Conservation (phyloP, 2,888 invertebrate species). For the Peribatodes rhomboidaria region DNA sequence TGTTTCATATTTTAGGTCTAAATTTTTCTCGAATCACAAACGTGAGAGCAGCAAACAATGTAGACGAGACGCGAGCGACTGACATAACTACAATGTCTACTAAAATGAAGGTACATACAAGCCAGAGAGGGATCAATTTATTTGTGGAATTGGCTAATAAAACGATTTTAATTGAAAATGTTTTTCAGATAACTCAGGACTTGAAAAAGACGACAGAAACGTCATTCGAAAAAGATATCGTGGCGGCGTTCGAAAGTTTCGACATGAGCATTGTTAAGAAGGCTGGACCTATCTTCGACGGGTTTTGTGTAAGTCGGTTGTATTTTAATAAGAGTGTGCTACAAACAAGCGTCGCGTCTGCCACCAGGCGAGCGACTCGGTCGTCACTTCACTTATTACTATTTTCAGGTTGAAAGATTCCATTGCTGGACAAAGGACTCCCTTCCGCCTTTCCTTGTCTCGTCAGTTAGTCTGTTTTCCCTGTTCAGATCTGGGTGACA, state of each 20-base stretch:
- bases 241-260: slow-evolving; percentile 72
- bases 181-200: slow-evolving; percentile 73
- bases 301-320: slow-evolving; percentile 91
- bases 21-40: slow-evolving; percentile 82
- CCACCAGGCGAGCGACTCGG: too few species aligned
- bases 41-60: slow-evolving; percentile 66
- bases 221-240: slow-evolving; percentile 67
- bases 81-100: slow-evolving; percentile 69
- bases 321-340: neutral
- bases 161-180: too few species aligned
- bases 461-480: too few species aligned
- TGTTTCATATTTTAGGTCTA: slow-evolving; percentile 63
- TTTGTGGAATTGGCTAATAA: too few species aligned
- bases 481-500: slow-evolving; percentile 71
- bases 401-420: too few species aligned
- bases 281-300: slow-evolving; percentile 94
- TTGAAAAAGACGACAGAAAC: slow-evolving; percentile 61
- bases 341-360: too few species aligned
- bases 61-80: slow-evolving; percentile 73
- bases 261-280: slow-evolving; percentile 89
- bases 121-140: neutral
- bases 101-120: slow-evolving; percentile 65
- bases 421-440: too few species aligned
- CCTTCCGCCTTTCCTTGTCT: too few species aligned
- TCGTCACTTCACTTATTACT: too few species aligned